Base-by-base conservation (phyloP, 1,140 invertebrate genomes). In the Triops longicaudatus region DNA sequence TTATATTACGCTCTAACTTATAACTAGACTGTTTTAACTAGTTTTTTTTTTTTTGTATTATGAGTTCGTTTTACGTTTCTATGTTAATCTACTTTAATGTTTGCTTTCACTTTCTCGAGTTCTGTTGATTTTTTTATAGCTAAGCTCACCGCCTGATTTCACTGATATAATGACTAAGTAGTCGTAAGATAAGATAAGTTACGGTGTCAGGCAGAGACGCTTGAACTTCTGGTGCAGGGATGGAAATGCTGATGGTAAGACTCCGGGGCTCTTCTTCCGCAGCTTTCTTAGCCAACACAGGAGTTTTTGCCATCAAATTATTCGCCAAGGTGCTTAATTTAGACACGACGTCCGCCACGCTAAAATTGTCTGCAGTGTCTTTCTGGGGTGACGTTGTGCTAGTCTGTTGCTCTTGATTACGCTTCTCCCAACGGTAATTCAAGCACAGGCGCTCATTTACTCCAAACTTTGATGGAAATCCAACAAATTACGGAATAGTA, bases 211-310 rank as follows among this genome's bases (percentile, higher is more conserved):
- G 50, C 17, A 63, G 17, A 63, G 17, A 63, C 17, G 50, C 50
- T 63, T 63, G 50, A 63, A 63, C n/a, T 63, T 63, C 50, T n/a
- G 50, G 50, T 63, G 50, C 50, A 63, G 50, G 50, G 7, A 63
- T 63, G 4, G 50, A 63, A 63, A 63, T 63, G n/a, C 50, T 63
- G 22, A 63, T 63, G 6, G 50, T 63, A 22, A 63, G 50, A 63
- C 50, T 63, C 14, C 50, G 50, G 3, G 50, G 50, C 22, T 63
- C 50, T 63, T 63, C 50, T 12, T 63, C 50, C 5, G 22, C 0
- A 63, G 17, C 50, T 63, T 63, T 63, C 50, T 63, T 63, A 22
- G 50, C 14, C 10, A 63, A 14, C 6, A 14, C 6, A n/a, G 50
- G 50, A 12, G 50, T 63, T 63, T 63, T 63, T 5, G 50, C n/a